Base-by-base conservation (phyloP, 2,113 vertebrate species). In the Capreolus pygargus region DNA sequence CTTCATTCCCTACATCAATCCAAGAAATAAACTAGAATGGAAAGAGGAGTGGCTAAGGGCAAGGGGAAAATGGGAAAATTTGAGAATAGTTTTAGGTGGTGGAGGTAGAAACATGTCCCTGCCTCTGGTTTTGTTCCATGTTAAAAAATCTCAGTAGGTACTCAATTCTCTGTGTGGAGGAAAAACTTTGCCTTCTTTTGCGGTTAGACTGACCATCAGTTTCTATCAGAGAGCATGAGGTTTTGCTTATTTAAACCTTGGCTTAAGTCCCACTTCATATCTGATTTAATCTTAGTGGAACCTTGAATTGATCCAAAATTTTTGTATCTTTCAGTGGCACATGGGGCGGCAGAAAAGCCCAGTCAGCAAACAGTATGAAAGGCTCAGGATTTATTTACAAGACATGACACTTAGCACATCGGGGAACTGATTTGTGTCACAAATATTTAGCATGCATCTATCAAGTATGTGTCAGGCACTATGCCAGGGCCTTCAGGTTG, bases 201-300 rank as follows among this genome's bases (percentile, higher is more conserved):
- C 36, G 67, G 47, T 58, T 82, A 84, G 74, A 36, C 27, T 0
- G 27, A 43, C 30, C 1, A 0, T 1, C 6, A 0, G 30, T 54
- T 61, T 14, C 2, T 27, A 60, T 54, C 93, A 39, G 9, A 96
- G 67, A 82, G 21, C 17, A 19, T 52, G 50, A 61, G 6, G 81
- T 79, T 64, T 55, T 55, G 23, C 76, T 47, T 27, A 52, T 52
- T 54, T 81, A 57, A 47, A 33, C n/a, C 7, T 1, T 23, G 81
- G 74, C 87, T 21, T 14, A 36, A 5, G 23, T 76, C n/a, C 79
- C 81, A 50, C 6, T 13, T 64, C 47, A 67, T 21, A 5, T 28
- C 54, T 67, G 64, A 15, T 70, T 96, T 89, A 52, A 83, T 96
- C 43, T 33, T 52, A 12, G 54, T 21, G 13, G 78, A 84, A 90